phyloP scores from a whole-genome alignment of 2,888 invertebrate species.

The Yponomeuta malinellus region DNA sequence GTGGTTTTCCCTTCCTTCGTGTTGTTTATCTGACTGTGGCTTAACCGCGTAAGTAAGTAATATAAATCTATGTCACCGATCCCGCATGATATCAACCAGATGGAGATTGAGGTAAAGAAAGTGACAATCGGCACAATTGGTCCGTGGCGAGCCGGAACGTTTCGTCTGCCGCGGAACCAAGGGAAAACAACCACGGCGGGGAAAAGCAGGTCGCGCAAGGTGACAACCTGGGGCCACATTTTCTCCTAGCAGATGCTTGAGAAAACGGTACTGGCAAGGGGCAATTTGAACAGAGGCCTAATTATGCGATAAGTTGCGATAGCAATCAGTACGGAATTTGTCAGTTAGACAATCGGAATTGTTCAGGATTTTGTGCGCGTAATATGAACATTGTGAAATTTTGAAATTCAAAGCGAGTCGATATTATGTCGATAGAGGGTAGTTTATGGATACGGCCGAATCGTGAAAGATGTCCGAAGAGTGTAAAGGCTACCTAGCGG shows the following conservation, averaged over 20 bases:
- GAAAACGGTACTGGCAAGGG: background rate
- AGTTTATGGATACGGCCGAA: no score
- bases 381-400: no score
- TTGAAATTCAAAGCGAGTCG: no score
- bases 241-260: background rate
- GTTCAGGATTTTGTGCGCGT: no score
- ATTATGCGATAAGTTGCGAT: no score
- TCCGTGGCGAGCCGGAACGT: slow-evolving; percentile 1
- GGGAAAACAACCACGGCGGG: slow-evolving; percentile 1
- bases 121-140: background rate
- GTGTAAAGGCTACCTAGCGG: no score
- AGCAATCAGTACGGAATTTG: no score
- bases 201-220: slow-evolving; percentile 1
- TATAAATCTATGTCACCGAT: background rate
- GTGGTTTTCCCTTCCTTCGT: background rate
- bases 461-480: no score
- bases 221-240: background rate
- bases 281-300: no score
- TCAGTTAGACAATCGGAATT: no score
- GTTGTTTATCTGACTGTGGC: background rate
- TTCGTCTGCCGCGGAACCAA: background rate
- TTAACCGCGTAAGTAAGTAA: background rate
- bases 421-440: no score
- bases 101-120: background rate
- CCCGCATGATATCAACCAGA: background rate